Conservation (phyloP, 2,888 invertebrate species). For the Amblyjoppa fuscipennis region DNA sequence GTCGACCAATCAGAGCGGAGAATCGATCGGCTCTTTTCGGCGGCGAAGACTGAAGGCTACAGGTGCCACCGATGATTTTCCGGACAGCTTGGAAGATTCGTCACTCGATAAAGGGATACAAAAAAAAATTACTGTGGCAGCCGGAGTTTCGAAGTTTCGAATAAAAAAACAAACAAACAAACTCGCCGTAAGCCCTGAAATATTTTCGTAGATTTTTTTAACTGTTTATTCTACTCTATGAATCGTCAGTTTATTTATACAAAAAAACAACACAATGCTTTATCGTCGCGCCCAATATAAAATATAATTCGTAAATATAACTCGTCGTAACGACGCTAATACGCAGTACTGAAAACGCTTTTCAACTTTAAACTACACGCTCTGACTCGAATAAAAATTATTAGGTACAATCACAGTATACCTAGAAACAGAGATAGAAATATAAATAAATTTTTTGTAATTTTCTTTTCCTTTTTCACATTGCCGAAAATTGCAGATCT, state of each 20-base stretch:
- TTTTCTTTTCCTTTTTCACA: slow-evolving; percentile 3
- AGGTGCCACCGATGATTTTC: slow-evolving; percentile 74
- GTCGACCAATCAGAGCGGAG: slow-evolving; percentile 79
- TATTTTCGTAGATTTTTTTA: neutral
- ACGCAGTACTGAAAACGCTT: slow-evolving; percentile 30
- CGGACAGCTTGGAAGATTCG: slow-evolving; percentile 46
- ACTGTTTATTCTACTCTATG: neutral
- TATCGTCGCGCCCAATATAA: slow-evolving; percentile 27
- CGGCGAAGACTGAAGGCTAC: slow-evolving; percentile 68
- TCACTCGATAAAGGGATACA: slow-evolving; percentile 25
- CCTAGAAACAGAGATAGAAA: slow-evolving; percentile 22
- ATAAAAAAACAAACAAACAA: neutral
- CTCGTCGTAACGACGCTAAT: slow-evolving; percentile 41
- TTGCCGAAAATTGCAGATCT: slow-evolving; percentile 41
- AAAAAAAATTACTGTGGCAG: neutral
- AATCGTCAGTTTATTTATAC: slow-evolving; percentile 44
- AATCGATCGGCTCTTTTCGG: slow-evolving; percentile 77
- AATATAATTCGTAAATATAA: slow-evolving; percentile 59
- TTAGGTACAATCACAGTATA: neutral
- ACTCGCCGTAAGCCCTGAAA: neutral
- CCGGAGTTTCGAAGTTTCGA: slow-evolving; percentile 17
- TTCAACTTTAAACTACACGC: slow-evolving; percentile 21
- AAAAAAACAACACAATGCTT: slow-evolving; percentile 55
- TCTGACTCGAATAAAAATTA: slow-evolving; percentile 29
- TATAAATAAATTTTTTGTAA: slow-evolving; percentile 36